phyloP scores from a whole-genome alignment of 2,797 vertebrate genomes.

The Diplodus sargus region DNA sequence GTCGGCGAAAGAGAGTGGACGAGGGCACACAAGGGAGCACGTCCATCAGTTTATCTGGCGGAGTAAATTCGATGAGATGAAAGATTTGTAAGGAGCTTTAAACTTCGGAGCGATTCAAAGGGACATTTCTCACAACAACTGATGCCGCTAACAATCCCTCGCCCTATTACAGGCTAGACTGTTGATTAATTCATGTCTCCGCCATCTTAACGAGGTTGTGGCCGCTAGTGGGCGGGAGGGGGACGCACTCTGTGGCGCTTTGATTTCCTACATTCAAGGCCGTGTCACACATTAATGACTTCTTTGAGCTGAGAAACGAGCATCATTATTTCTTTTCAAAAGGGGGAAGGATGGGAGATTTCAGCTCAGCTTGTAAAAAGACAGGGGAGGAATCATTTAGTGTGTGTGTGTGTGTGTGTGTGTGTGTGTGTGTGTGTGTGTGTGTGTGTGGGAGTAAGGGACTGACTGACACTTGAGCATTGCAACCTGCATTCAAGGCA shows the following conservation, averaged over 20 bases:
- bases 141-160: constrained; percentile 64
- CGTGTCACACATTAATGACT: constrained; percentile 78
- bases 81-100: constrained; percentile 66
- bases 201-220: constrained; percentile 69
- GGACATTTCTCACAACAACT: constrained; percentile 61
- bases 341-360: constrained; percentile 66
- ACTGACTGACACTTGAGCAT: constrained; percentile 17
- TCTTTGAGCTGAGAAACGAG: constrained; percentile 74
- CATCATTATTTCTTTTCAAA: constrained; percentile 72
- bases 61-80: constrained; percentile 67
- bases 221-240: constrained; percentile 53
- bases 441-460: neutral
- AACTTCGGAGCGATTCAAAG: constrained; percentile 60
- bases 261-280: constrained; percentile 75
- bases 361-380: constrained; percentile 54
- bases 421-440: constrained; percentile 10
- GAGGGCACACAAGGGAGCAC: constrained; percentile 19
- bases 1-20: constrained; percentile 49
- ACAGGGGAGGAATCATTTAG: constrained; percentile 43
- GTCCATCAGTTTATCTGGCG: constrained; percentile 59
- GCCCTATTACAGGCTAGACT: constrained; percentile 59
- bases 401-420: constrained; percentile 20
- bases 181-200: constrained; percentile 77
- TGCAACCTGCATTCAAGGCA: constrained; percentile 1
- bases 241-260: constrained; percentile 56